Percentiles rank a stretch among this genome's conserved stretches.
phyloP scores from a whole-genome alignment of 2,797 vertebrate species.

The Argyrosomus regius region DNA sequence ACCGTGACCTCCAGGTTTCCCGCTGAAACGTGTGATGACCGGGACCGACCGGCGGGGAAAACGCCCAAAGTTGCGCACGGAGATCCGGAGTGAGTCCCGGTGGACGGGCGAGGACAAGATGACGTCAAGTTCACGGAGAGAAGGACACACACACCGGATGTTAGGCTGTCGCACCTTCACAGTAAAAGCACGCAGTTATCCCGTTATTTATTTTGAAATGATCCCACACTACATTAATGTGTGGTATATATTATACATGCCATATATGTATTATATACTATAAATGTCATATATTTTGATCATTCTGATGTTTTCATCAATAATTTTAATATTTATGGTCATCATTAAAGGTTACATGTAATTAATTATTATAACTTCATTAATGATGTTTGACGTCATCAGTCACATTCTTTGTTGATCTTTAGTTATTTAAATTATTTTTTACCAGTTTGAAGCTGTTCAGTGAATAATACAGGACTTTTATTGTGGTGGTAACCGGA shows the following conservation, averaged over 20 bases:
- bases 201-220: neutral
- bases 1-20: neutral
- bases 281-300: too few relatives aligned
- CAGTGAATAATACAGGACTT: neutral
- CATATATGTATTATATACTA: too few relatives aligned
- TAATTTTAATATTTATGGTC: too few relatives aligned
- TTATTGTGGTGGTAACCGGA: slow-evolving; percentile 4
- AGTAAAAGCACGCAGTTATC: slow-evolving; percentile 26
- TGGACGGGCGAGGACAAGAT: neutral
- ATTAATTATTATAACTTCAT: too few relatives aligned
- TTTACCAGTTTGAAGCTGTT: too few relatives aligned
- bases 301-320: too few relatives aligned
- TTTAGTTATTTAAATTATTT: too few relatives aligned
- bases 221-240: too few relatives aligned
- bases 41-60: neutral
- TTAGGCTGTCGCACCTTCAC: neutral
- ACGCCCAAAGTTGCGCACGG: slow-evolving; percentile 34
- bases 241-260: too few relatives aligned
- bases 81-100: neutral
- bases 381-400: too few relatives aligned
- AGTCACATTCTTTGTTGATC: too few relatives aligned
- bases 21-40: neutral
- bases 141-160: neutral
- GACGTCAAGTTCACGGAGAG: slow-evolving; percentile 23
- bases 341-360: too few relatives aligned